Conservation (phyloP, 2,113 vertebrate species). For the Oryzias melastigma region DNA sequence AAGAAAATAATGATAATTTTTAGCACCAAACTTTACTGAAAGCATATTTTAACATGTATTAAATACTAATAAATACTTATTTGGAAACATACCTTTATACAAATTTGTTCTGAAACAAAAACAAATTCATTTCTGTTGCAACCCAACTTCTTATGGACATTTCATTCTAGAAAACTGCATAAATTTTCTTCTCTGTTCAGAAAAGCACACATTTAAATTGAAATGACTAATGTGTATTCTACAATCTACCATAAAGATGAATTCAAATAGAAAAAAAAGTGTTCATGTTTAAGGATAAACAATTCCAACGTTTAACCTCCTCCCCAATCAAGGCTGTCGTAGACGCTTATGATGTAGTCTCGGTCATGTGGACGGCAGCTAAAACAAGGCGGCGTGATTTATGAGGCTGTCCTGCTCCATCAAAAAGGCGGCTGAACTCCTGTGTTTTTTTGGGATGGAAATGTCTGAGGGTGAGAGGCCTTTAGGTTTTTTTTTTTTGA, state of each 20-base stretch:
- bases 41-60: no score
- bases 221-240: conserved; percentile 1
- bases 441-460: conserved; percentile 52
- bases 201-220: conserved; percentile 2
- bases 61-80: no score
- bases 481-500: conserved; percentile 49
- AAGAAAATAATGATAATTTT: no score
- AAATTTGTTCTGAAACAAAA: no score
- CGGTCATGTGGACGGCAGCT: conserved; percentile 38
- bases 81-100: no score
- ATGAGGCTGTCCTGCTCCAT: conserved; percentile 48
- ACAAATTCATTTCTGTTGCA: no score
- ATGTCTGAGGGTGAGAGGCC: conserved; percentile 30
- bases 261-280: conserved; percentile 21
- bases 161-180: background rate
- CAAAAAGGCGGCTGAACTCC: conserved; percentile 42
- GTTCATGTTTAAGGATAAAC: conserved; percentile 41
- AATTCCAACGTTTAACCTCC: conserved; percentile 19
- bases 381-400: conserved; percentile 62
- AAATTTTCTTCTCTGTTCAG: background rate
- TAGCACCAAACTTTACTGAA: no score
- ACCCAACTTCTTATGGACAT: no score
- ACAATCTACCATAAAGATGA: conserved; percentile 1
- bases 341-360: conserved; percentile 47
- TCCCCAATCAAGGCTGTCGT: conserved; percentile 43